Conservation (phyloP, 2,797 vertebrate species). For the Urophycis tenuis region DNA sequence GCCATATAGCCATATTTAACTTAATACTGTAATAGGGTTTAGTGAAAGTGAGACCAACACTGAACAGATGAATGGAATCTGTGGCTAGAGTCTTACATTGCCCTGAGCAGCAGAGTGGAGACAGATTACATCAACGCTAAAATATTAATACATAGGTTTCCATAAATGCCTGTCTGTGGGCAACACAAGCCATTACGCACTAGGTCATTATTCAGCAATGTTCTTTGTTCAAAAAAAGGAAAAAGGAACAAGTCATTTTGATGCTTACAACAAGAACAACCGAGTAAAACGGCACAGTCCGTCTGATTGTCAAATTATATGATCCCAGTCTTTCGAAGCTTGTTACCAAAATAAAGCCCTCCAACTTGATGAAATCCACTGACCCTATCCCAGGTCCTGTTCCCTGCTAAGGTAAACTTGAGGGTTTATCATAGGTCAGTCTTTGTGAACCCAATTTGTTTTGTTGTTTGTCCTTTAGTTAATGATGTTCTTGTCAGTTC, state of each 20-base stretch:
- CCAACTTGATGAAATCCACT: not conserved
- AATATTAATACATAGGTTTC: slow-evolving; percentile 1
- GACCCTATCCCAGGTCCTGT: not conserved
- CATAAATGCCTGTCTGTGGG: not conserved
- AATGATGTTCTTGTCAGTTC: not conserved
- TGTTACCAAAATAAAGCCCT: not conserved
- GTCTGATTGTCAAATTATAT: not conserved
- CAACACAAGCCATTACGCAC: not conserved
- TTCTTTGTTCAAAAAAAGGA: no score
- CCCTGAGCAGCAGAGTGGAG: slow-evolving; percentile 5
- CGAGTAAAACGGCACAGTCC: not conserved
- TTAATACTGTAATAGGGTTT: not conserved
- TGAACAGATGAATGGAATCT: not conserved
- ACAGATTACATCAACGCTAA: not conserved
- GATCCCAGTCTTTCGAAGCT: not conserved
- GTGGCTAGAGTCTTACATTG: not conserved
- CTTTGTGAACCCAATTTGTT: not conserved
- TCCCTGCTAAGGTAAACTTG: not conserved
- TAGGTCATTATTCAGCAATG: not conserved
- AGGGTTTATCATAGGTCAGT: not conserved
- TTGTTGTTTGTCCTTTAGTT: not conserved
- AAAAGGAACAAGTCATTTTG: not conserved
- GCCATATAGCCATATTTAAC: not conserved
- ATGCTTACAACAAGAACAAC: not conserved
- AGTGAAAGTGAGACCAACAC: not conserved